Evolutionary conservation across 2,888 invertebrate genomes (phyloP).

Genomic region (Trilocha varians): DNA sequence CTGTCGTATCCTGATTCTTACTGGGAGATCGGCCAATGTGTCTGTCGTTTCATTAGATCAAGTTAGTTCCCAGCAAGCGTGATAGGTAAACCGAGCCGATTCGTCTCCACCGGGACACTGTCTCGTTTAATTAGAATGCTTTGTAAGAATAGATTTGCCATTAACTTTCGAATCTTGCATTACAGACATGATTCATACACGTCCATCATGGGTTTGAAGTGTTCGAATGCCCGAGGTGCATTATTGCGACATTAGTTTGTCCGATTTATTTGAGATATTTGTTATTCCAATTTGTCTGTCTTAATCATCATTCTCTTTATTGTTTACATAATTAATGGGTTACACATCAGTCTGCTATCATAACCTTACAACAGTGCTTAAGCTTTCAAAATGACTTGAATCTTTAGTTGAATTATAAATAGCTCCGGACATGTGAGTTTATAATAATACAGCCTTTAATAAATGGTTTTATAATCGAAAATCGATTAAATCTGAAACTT

Average conservation of each 20-base stretch:
- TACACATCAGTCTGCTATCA: too few relatives aligned
- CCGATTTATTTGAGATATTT: not conserved
- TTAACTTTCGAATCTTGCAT: slow-evolving; percentile 24
- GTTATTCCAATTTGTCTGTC: not conserved
- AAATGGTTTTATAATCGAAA: not conserved
- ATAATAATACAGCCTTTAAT: too few relatives aligned
- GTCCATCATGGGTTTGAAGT: not conserved
- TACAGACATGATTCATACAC: slow-evolving; percentile 13
- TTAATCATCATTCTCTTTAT: too few relatives aligned
- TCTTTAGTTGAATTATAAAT: too few relatives aligned
- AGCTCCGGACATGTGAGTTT: too few relatives aligned
- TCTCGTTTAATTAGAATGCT: slow-evolving; percentile 42
- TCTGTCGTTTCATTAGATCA: slow-evolving; percentile 53
- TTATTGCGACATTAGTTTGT: not conserved
- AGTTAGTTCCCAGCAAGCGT: slow-evolving; percentile 36
- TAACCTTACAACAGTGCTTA: too few relatives aligned
- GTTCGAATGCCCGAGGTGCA: not conserved
- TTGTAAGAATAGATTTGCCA: slow-evolving; percentile 38
- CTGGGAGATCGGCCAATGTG: slow-evolving; percentile 59
- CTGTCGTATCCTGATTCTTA: slow-evolving; percentile 57
- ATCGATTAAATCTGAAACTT: not conserved
- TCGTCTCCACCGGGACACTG: slow-evolving; percentile 41
- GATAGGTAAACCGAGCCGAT: slow-evolving; percentile 47
- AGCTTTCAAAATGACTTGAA: too few relatives aligned
- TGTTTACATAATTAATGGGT: too few relatives aligned